These are phyloP conservation scores for Columba livia DNA, from an alignment of 2,113 vertebrate genomes.

Conservation along the genomic window DNA sequence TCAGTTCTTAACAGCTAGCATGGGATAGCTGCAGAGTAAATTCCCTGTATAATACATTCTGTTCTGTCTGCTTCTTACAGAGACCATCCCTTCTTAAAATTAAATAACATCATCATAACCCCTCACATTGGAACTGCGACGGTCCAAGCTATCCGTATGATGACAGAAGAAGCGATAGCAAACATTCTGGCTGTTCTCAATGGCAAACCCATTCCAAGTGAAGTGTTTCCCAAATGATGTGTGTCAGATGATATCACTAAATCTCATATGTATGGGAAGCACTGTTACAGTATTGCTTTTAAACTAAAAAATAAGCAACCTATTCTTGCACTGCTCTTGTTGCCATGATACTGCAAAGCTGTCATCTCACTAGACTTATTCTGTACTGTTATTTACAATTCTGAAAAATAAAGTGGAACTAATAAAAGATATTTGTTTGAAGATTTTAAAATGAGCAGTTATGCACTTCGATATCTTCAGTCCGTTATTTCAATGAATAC, in stretches of 20 bases:
- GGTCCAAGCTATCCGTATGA: not conserved
- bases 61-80: conserved; percentile 55
- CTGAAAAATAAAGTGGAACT: not conserved
- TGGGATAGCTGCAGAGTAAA: not conserved
- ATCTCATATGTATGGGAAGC: not conserved
- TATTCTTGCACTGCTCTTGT: not conserved
- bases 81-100: conserved; percentile 66
- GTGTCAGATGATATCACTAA: not conserved
- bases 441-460: not conserved
- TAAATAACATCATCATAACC: conserved; percentile 69
- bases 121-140: conserved; percentile 75
- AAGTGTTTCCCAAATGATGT: conserved; percentile 57
- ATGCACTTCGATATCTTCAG: not conserved
- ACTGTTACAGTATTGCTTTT: not conserved
- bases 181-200: conserved; percentile 67
- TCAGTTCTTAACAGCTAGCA: not conserved
- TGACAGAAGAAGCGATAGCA: conserved; percentile 64
- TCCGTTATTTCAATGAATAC: not conserved
- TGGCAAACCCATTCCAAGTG: conserved; percentile 61
- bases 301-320: not conserved
- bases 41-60: not conserved
- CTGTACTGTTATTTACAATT: not conserved
- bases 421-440: not conserved
- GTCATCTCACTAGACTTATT: not conserved
- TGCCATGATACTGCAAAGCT: not conserved